Percentiles rank a stretch among this genome's conserved stretches.
These are phyloP conservation scores for Choristoneura fumiferana DNA, from an alignment of 1,140 invertebrate genomes.

Conservation along the genomic window DNA sequence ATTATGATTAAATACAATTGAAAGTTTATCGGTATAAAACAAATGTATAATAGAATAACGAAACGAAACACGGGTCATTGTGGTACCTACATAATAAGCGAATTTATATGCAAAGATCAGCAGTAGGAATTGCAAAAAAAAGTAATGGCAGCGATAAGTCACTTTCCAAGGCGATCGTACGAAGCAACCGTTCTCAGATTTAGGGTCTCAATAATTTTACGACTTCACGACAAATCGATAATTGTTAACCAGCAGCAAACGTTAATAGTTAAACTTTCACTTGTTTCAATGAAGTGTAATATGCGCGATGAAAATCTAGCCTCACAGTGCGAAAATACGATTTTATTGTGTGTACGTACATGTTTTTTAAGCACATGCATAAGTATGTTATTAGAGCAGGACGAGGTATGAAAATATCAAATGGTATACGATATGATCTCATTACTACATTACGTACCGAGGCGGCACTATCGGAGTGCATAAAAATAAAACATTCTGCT, in stretches of 20 bases:
- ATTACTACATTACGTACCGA: background rate
- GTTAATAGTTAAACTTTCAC: conserved; percentile 13
- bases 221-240: conserved; percentile 12
- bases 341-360: background rate
- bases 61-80: background rate
- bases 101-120: conserved; percentile 13
- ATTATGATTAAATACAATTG: conserved; percentile 23
- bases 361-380: background rate
- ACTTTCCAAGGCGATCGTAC: background rate
- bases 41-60: background rate
- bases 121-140: conserved; percentile 2
- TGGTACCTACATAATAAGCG: background rate
- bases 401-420: conserved; percentile 21
- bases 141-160: conserved; percentile 2
- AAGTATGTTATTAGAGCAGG: conserved; percentile 23
- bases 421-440: conserved; percentile 13
- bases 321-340: background rate
- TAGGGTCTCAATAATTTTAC: background rate
- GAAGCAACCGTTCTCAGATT: background rate
- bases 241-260: conserved; percentile 8
- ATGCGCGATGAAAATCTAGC: background rate
- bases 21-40: background rate
- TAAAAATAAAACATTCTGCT: too few relatives aligned
- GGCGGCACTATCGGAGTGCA: too few relatives aligned
- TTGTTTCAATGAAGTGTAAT: conserved; percentile 3